Base-by-base conservation (phyloP, 2,797 vertebrate species). In the Pseudochromis fuscus region DNA sequence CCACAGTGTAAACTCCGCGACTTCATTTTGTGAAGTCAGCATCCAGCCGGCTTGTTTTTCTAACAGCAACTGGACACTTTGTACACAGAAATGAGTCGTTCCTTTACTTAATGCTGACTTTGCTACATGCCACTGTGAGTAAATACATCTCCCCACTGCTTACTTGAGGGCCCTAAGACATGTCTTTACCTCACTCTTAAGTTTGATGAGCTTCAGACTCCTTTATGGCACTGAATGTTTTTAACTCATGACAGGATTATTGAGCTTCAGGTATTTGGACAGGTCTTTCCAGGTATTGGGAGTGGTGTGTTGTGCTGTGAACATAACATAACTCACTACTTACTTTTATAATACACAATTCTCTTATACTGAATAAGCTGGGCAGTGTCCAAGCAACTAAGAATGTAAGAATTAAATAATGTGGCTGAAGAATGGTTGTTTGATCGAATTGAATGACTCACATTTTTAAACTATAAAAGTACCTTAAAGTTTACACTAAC, bases 211-310 rank as follows among this genome's bases (percentile, higher is more conserved):
- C 40, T 18, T 42, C n/a, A 0, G 7, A 8, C 19, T n/a, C 19
- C 7, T 19, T n/a, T 7, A n/a, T 19, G 3, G 40, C 2, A 42
- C 40, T n/a, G 40, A 37, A 12, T 0, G 28, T 30, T 46, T 27
- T 3, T 27, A 21, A 5, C 23, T 44, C 7, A n/a, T 21, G 6
- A 15, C 7, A 18, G 31, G 15, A 48, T 59, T 12, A 5, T 7
- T 31, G 25, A 46, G 19, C 23, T 25, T 35, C 27, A 16, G 35
- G 19, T 11, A 7, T 57, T 52, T 58, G 7, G 4, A 21, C 18
- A 38, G 18, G 27, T 55, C 21, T 45, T 53, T n/a, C 31, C 27
- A 59, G 33, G 42, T 63, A 38, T 18, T 62, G 38, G 31, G 11
- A 38, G 28, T 7, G 24, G 2, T 24, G 16, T 59, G 9, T 0